Conservation (phyloP, 2,797 vertebrate genomes). For the Merluccius polli region DNA sequence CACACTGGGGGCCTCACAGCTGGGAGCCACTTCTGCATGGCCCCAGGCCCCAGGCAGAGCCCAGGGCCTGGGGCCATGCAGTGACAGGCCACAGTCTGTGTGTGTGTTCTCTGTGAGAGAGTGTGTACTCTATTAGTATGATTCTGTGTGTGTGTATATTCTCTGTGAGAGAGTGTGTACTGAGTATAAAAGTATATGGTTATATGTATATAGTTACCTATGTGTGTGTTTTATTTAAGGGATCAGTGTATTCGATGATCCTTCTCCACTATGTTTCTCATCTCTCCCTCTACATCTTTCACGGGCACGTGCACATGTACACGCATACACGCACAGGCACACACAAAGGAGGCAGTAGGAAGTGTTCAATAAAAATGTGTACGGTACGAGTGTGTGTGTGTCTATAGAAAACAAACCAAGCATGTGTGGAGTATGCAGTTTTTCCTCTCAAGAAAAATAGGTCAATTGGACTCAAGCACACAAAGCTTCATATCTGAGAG, state of each 20-base stretch:
- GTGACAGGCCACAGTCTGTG: not conserved
- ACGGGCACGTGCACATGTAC: not conserved
- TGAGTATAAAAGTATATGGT: not conserved
- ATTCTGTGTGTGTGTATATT: not conserved
- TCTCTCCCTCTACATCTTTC: not conserved
- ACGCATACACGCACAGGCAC: not conserved
- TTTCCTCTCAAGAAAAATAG: not conserved
- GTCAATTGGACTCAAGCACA: slow-evolving; percentile 1
- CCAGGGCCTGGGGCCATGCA: slow-evolving; percentile 20
- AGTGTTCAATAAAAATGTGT: not conserved
- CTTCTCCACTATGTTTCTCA: not conserved
- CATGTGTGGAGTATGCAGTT: not conserved
- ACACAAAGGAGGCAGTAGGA: not conserved
- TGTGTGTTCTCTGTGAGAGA: not conserved
- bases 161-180: not conserved
- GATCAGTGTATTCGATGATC: too few relatives aligned
- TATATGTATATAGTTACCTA: too few relatives aligned
- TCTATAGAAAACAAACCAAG: not conserved
- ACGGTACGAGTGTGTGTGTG: not conserved
- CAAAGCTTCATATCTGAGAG: not conserved
- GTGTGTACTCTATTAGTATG: not conserved
- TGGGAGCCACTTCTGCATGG: slow-evolving; percentile 51
- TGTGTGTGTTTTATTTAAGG: slow-evolving; percentile 1
- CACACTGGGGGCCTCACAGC: slow-evolving; percentile 44
- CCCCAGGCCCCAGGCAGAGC: slow-evolving; percentile 30